Conservation (phyloP, 2,888 invertebrate species). For the Crioceris asparagi region DNA sequence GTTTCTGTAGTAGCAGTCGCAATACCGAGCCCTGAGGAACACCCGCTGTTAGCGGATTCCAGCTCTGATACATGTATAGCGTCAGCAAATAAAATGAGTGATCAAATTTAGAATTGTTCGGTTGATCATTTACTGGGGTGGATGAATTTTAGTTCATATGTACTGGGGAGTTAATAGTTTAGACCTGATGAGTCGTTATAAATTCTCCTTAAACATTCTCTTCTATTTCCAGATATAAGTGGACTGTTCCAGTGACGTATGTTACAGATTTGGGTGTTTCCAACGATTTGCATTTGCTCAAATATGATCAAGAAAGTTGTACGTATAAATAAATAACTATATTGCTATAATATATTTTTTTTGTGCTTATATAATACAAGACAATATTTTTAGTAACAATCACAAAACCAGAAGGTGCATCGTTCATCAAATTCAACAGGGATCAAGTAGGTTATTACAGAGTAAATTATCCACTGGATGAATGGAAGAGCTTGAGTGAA, state of each 20-base stretch:
- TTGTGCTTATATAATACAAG: too few species aligned
- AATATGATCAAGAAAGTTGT: slow-evolving; percentile 17
- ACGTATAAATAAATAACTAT: slow-evolving; percentile 13
- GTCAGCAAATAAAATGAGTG: too few species aligned
- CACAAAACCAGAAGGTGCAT: slow-evolving; percentile 36
- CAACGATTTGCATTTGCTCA: slow-evolving; percentile 15
- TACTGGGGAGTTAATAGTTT: too few species aligned
- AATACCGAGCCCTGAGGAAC: too few species aligned
- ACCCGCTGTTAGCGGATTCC: too few species aligned
- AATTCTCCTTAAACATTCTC: not conserved
- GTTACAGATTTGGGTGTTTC: slow-evolving; percentile 42
- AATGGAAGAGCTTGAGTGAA: slow-evolving; percentile 50
- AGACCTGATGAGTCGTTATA: too few species aligned
- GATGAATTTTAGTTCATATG: too few species aligned
- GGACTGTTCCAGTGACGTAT: slow-evolving; percentile 79
- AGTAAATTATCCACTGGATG: slow-evolving; percentile 63
- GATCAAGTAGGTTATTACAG: slow-evolving; percentile 81
- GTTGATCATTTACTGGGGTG: too few species aligned
- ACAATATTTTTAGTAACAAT: slow-evolving; percentile 49
- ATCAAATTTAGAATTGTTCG: too few species aligned
- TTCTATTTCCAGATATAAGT: slow-evolving; percentile 54
- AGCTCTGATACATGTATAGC: too few species aligned
- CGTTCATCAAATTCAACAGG: slow-evolving; percentile 78
- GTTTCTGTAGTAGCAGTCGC: too few species aligned
- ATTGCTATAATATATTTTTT: too few species aligned